Evolutionary conservation across 2,888 invertebrate species (phyloP).

Genomic region (Reticulitermes lucifugus): DNA sequence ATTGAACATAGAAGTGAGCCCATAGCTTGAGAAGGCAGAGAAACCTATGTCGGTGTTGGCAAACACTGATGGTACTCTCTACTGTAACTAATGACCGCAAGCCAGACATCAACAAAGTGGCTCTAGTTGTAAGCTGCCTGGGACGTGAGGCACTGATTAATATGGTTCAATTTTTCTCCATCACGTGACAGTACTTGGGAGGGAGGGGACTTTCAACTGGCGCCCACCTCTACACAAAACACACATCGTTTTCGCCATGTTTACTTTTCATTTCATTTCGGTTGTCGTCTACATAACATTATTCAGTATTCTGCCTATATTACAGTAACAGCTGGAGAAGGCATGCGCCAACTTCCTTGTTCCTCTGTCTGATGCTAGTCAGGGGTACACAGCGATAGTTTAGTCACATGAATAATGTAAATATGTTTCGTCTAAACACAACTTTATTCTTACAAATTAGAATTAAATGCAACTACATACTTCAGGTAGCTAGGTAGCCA

Average conservation of each 20-base stretch:
- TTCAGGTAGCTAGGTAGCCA: too few relatives aligned
- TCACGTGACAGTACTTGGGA: constrained; percentile 21
- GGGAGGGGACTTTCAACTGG: neutral
- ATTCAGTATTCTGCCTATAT: constrained; percentile 25
- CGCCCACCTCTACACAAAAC: constrained; percentile 8
- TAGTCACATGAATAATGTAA: too few relatives aligned
- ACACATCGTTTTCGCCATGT: constrained; percentile 17
- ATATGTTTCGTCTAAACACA: too few relatives aligned
- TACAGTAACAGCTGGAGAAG: neutral
- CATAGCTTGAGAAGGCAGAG: too few relatives aligned
- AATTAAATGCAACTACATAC: too few relatives aligned
- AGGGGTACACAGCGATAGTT: constrained; percentile 7
- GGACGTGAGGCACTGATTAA: constrained; percentile 8
- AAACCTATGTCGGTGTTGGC: too few relatives aligned
- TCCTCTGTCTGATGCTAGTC: neutral
- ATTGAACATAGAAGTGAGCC: too few relatives aligned
- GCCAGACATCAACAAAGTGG: neutral
- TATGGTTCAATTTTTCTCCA: constrained; percentile 29
- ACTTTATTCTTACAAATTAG: too few relatives aligned
- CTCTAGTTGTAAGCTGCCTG: neutral
- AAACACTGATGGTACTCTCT: too few relatives aligned
- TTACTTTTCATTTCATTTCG: constrained; percentile 42
- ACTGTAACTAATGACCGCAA: too few relatives aligned
- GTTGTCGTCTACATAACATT: constrained; percentile 39
- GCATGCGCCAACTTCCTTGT: neutral